Evolutionary conservation across 1,140 invertebrate genomes (phyloP).

Genomic region (Chrysoperla carnea): DNA sequence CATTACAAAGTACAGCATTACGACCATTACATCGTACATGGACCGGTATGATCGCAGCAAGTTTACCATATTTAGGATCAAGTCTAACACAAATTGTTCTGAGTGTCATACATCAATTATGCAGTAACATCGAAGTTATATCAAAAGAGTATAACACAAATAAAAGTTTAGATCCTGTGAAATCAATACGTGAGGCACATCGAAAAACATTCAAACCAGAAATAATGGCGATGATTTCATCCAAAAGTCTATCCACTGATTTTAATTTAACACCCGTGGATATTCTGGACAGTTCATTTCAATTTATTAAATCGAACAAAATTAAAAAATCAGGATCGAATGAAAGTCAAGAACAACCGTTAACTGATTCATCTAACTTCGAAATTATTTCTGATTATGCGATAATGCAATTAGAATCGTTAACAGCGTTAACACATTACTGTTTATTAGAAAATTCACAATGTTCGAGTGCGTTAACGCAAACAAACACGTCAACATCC

Average conservation of each 20-base stretch:
- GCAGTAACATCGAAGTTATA: slow-evolving; percentile 58
- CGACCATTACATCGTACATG: slow-evolving; percentile 62
- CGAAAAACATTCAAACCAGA: background rate
- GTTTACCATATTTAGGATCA: slow-evolving; percentile 53
- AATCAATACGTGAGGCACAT: background rate
- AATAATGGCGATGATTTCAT: background rate
- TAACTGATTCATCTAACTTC: slow-evolving; percentile 25
- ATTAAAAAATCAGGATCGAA: slow-evolving; percentile 1
- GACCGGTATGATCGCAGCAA: slow-evolving; percentile 60
- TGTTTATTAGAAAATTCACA: slow-evolving; percentile 61
- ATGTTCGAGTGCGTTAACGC: slow-evolving; percentile 35
- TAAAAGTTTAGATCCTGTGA: background rate
- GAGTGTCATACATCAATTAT: slow-evolving; percentile 64
- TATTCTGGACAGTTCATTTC: background rate
- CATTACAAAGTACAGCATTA: slow-evolving; percentile 43
- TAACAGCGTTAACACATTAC: slow-evolving; percentile 73
- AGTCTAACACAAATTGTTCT: slow-evolving; percentile 60
- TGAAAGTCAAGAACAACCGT: slow-evolving; percentile 14
- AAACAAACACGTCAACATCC: slow-evolving; percentile 26
- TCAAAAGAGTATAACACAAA: slow-evolving; percentile 17
- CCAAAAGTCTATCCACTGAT: background rate
- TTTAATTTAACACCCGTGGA: background rate
- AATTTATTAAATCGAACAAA: background rate
- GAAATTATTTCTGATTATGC: slow-evolving; percentile 48
- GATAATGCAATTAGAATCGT: slow-evolving; percentile 58